Conservation (phyloP, 2,797 vertebrate genomes). For the Odontamblyopus rebecca region DNA sequence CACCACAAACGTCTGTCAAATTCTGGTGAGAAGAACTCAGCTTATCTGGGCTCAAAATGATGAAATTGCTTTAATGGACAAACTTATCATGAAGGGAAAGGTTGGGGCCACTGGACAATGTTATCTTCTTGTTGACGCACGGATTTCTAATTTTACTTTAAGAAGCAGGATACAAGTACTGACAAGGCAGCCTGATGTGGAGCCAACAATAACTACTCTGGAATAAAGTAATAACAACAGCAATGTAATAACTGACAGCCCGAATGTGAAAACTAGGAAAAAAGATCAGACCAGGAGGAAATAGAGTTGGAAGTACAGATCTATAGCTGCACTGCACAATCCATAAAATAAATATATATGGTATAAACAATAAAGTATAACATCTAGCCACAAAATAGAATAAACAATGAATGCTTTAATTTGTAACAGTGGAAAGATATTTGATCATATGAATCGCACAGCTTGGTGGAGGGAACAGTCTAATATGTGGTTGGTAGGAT, state of each 20-base stretch:
- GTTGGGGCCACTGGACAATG: conserved; percentile 57
- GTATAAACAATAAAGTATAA: neutral
- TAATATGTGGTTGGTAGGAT: no score
- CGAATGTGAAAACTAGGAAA: neutral
- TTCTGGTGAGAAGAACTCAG: conserved; percentile 11
- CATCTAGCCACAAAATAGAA: neutral
- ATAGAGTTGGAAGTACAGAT: no score
- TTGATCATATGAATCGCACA: neutral
- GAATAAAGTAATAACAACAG: neutral
- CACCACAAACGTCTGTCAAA: neutral
- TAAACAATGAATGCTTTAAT: neutral
- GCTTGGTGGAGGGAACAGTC: no score
- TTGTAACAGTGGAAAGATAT: no score
- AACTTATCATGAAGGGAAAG: conserved; percentile 59
- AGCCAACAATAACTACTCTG: conserved; percentile 36
- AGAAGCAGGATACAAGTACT: conserved; percentile 40
- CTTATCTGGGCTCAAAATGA: conserved; percentile 21
- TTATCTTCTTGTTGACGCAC: conserved; percentile 61
- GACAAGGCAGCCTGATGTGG: conserved; percentile 42
- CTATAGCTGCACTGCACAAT: neutral
- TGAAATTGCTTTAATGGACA: conserved; percentile 23
- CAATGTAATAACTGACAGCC: neutral
- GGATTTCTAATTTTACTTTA: conserved; percentile 41
- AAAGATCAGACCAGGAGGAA: neutral
- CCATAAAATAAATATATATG: neutral